Conservation (phyloP, 2,113 vertebrate genomes). For the Pitta sordida region DNA sequence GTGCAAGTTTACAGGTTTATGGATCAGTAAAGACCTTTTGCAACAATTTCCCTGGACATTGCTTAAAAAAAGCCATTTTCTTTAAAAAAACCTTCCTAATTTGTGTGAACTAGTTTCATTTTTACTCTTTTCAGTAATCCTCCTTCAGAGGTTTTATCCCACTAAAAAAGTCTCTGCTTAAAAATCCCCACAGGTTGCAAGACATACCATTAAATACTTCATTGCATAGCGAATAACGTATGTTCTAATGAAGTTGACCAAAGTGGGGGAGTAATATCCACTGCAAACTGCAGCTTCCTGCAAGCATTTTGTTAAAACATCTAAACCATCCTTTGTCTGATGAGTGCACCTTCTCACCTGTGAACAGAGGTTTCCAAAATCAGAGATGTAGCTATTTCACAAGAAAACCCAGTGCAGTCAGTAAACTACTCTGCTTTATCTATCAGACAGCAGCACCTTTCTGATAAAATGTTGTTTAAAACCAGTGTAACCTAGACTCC, state of each 20-base stretch:
- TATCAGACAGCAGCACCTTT: conserved; percentile 5
- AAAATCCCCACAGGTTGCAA: conserved; percentile 48
- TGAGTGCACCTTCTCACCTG: not conserved
- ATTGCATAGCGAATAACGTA: conserved; percentile 73
- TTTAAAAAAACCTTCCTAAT: conserved; percentile 13
- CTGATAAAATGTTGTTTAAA: not conserved
- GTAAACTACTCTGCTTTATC: not conserved
- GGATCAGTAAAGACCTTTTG: conserved; percentile 39
- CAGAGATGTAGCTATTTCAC: not conserved
- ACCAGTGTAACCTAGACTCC: not conserved
- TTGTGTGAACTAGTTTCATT: conserved; percentile 41
- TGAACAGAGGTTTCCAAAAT: not conserved
- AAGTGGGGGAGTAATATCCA: conserved; percentile 33
- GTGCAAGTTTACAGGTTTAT: conserved; percentile 48
- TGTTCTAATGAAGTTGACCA: conserved; percentile 39
- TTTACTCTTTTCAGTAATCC: not conserved
- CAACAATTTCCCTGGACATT: not conserved
- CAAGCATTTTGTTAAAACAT: not conserved
- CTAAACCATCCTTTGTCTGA: not conserved
- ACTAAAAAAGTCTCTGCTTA: conserved; percentile 62
- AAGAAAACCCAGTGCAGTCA: not conserved
- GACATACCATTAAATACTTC: conserved; percentile 52
- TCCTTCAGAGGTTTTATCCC: conserved; percentile 46
- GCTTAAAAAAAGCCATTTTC: not conserved
- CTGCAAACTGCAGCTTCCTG: conserved; percentile 17